Percentiles rank a stretch among this genome's conserved stretches.
Conservation (phyloP, 2,797 vertebrate species). For the Paedocypris micromegethes region DNA sequence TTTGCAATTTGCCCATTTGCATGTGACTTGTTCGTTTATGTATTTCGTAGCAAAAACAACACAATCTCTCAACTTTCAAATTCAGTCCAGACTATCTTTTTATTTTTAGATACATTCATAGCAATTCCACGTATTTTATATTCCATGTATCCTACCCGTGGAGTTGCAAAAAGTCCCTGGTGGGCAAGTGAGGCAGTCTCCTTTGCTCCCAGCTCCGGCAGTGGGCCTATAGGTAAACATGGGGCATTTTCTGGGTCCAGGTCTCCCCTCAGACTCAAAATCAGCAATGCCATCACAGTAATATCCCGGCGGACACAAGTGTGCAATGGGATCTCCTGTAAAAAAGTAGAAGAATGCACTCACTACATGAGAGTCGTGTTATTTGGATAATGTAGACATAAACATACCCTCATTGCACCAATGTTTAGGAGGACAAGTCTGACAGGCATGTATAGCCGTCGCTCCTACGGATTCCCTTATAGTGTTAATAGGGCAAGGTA, state of each 20-base stretch:
- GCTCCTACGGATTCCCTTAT: constrained; percentile 68
- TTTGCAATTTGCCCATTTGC: no score
- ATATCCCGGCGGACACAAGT: constrained; percentile 74
- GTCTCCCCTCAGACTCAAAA: constrained; percentile 48
- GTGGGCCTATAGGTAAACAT: constrained; percentile 69
- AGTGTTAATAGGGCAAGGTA: constrained; percentile 76
- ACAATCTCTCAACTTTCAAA: no score
- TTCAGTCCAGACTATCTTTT: no score
- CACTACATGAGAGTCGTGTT: not conserved
- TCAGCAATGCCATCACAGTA: constrained; percentile 75
- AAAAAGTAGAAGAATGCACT: not conserved
- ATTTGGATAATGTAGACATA: not conserved
- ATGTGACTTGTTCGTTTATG: no score
- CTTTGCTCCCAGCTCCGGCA: constrained; percentile 69
- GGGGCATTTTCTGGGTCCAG: constrained; percentile 74
- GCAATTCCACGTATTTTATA: not conserved
- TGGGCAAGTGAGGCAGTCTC: constrained; percentile 77
- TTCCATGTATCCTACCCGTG: constrained; percentile 65
- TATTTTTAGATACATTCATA: no score
- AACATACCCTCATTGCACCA: constrained; percentile 84
- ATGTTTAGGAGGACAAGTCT: constrained; percentile 71
- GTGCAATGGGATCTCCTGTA: constrained; percentile 68
- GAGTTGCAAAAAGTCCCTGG: constrained; percentile 74
- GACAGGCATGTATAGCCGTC: constrained; percentile 70
- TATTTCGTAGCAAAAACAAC: no score